phyloP scores from a whole-genome alignment of 2,113 vertebrate genomes.

The Regulus satrapa region DNA sequence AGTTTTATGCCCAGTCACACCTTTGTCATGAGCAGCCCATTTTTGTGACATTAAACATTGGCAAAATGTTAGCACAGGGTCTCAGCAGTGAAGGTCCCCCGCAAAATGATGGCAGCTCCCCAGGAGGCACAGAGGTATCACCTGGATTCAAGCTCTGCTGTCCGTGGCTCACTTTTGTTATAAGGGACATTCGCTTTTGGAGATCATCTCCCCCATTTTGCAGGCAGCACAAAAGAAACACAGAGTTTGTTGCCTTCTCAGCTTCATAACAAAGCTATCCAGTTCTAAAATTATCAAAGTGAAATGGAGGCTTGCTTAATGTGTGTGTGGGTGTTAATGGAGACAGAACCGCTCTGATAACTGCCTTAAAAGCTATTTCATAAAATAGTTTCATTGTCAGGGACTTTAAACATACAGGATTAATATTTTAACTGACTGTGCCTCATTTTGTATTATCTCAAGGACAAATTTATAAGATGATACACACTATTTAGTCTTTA shows the following conservation, averaged over 20 bases:
- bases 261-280: constrained; percentile 18
- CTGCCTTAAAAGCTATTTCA: constrained; percentile 39
- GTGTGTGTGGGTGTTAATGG: constrained; percentile 8
- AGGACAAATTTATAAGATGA: background rate
- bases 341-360: constrained; percentile 28
- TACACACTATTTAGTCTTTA: constrained; percentile 16
- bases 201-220: background rate
- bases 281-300: constrained; percentile 32
- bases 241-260: background rate
- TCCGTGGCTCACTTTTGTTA: rapidly evolving
- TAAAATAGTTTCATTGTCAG: constrained; percentile 45
- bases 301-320: constrained; percentile 45
- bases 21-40: background rate
- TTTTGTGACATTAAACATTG: background rate
- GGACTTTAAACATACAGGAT: constrained; percentile 7
- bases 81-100: background rate
- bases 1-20: background rate
- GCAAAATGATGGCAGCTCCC: background rate
- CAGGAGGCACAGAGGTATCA: background rate
- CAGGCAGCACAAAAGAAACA: background rate
- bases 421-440: constrained; percentile 41
- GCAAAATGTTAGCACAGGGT: background rate
- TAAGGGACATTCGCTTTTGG: rapidly evolving
- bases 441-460: constrained; percentile 24
- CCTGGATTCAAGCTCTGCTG: background rate